Base-by-base conservation (phyloP, 1,140 invertebrate genomes). In the silkworm (Bombyx mori) region DNA sequence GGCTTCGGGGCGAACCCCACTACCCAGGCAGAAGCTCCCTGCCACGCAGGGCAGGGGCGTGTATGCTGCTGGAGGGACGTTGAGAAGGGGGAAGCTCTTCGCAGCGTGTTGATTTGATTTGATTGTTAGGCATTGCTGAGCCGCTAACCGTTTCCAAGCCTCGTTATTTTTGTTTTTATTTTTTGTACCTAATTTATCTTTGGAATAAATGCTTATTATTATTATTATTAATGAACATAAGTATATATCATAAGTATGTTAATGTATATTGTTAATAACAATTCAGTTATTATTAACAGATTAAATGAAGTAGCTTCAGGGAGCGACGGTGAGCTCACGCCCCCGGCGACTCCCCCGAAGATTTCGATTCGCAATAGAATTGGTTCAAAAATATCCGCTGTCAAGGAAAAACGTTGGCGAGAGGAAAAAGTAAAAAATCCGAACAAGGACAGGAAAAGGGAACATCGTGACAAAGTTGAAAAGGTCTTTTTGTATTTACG, bases 311-410 rank as follows among this genome's bases (percentile, higher is more conserved):
- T 63, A 35, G 60, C 63, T 7, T 72, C 64, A 64, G 71, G 67
- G 50, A 73, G 64, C 12, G 75, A 81, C 52, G 75, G 75, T 42
- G 76, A 65, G 42, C 57, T 59, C 6, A 65, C 69, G 3, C 60
- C 71, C 1, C 44, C 62, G 8, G 68, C 72, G 44, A 63, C 72
- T 6, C 66, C 18, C 60, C 65, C 10, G 26, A 71, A 60, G 59
- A 61, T 61, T 57, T 69, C 73, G 22, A 69, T 82, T 49, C 70
- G 75, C 10, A 60, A 73, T 51, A 76, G 63, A 65, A 77, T 86
- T 53, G 68, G 67, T 9, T 75, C 68, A 44, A 67, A 62, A 44
- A 71, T 80, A 54, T 61, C 57, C 54, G 72, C 71, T 50, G 68
- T 61, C 44, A 73, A 62, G 54, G 68, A 71, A 62, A 78, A 62